phyloP scores from a whole-genome alignment of 2,888 invertebrate species.

The Machimus atricapillus region DNA sequence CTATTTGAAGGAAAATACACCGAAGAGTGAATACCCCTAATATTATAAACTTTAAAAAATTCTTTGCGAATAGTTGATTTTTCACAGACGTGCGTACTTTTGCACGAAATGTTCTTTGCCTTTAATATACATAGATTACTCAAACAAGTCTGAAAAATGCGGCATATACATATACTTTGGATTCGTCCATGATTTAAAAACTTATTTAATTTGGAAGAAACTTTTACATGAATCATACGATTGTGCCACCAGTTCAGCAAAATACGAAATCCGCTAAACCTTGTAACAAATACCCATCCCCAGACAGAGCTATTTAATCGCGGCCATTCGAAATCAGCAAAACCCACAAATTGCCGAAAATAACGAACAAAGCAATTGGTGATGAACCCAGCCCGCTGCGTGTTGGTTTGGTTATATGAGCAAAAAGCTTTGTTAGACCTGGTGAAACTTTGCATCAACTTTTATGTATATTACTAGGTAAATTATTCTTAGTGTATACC shows the following conservation, averaged over 20 bases:
- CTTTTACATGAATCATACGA: not conserved
- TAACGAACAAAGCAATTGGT: not conserved
- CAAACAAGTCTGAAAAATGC: not conserved
- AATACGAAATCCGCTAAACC: not conserved
- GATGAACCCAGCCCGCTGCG: not conserved
- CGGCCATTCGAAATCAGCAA: not conserved
- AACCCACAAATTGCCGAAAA: conserved; percentile 15
- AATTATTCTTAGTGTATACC: not conserved
- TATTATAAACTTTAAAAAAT: no score
- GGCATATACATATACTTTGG: not conserved
- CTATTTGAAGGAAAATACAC: no score
- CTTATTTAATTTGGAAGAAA: not conserved
- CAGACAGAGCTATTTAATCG: not conserved
- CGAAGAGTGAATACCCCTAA: no score
- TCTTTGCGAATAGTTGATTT: no score
- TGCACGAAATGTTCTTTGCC: no score
- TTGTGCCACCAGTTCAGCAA: not conserved
- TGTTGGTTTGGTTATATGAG: not conserved
- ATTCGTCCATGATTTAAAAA: not conserved
- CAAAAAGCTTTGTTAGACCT: not conserved
- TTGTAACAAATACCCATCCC: conserved; percentile 27
- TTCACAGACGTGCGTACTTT: no score
- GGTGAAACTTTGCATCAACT: not conserved
- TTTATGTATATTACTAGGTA: not conserved
- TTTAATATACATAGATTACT: no score